Conservation (phyloP, 2,797 vertebrate species). For the Steatocranus sp. region DNA sequence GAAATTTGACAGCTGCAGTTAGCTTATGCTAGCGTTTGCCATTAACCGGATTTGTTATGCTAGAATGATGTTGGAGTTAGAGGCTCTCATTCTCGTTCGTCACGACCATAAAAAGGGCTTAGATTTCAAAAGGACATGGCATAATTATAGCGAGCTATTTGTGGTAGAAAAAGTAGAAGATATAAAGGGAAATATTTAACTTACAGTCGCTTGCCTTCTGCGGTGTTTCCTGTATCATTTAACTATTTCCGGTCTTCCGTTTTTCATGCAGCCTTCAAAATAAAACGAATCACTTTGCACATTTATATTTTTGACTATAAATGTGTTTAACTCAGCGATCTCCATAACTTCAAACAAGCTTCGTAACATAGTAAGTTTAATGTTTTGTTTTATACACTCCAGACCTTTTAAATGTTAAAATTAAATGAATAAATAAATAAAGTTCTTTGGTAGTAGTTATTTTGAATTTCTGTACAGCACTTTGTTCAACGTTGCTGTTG, state of each 20-base stretch:
- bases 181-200: not conserved
- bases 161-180: not conserved
- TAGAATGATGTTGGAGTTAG: not conserved
- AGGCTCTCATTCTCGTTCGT: not conserved
- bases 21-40: slow-evolving; percentile 20
- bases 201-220: slow-evolving; percentile 17
- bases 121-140: fast-evolving
- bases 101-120: not conserved
- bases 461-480: not conserved
- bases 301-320: not conserved
- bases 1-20: slow-evolving; percentile 15
- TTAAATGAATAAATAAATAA: not conserved
- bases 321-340: not conserved
- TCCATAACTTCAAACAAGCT: not conserved
- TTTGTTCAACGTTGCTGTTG: not conserved
- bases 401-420: not conserved
- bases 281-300: slow-evolving; percentile 20
- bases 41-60: not conserved
- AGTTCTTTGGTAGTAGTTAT: not conserved
- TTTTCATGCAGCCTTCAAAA: slow-evolving; percentile 32
- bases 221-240: slow-evolving; percentile 28
- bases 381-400: not conserved
- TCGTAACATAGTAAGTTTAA: not conserved
- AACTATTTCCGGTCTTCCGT: slow-evolving; percentile 13
- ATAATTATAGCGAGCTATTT: fast-evolving